Evolutionary conservation across 1,140 invertebrate species (phyloP).

Genomic region (Bombus confusus): DNA sequence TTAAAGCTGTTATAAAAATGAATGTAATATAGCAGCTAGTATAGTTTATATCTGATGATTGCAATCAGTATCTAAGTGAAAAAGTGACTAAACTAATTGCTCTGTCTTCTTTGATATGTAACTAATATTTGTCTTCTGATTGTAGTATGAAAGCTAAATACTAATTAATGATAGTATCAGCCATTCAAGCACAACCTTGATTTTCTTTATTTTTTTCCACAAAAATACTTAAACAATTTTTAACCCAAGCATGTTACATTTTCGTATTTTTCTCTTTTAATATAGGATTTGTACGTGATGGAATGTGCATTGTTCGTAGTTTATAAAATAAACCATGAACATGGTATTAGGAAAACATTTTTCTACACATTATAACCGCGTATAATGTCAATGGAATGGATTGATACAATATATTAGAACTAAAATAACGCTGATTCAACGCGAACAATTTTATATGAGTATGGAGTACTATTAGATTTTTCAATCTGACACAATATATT

Average conservation of each 20-base stretch:
- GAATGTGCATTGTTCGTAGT: slow-evolving; percentile 63
- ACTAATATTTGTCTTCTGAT: slow-evolving; percentile 67
- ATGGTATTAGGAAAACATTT: slow-evolving; percentile 26
- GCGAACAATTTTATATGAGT: slow-evolving; percentile 21
- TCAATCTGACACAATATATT: slow-evolving; percentile 16
- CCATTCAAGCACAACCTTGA: slow-evolving; percentile 71
- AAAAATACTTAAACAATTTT: slow-evolving; percentile 58
- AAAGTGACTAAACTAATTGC: slow-evolving; percentile 52
- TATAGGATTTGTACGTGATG: slow-evolving; percentile 68
- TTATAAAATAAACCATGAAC: slow-evolving; percentile 43
- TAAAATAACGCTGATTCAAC: slow-evolving; percentile 31
- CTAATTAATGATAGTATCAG: slow-evolving; percentile 64
- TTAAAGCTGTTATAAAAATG: neutral
- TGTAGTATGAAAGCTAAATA: slow-evolving; percentile 60
- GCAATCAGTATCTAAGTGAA: slow-evolving; percentile 50
- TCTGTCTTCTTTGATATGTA: slow-evolving; percentile 67
- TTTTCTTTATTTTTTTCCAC: slow-evolving; percentile 57
- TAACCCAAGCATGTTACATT: slow-evolving; percentile 61
- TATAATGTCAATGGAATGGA: slow-evolving; percentile 13
- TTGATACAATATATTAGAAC: slow-evolving; percentile 29
- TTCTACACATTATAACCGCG: slow-evolving; percentile 23
- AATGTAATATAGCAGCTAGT: neutral
- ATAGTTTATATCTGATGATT: slow-evolving; percentile 35
- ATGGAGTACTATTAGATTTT: slow-evolving; percentile 24
- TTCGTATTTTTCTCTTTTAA: slow-evolving; percentile 53